Percentiles rank a stretch among this genome's conserved stretches.
These are phyloP conservation scores for Loris lydekkerianus DNA, from an alignment of 2,797 vertebrate genomes.

Conservation along the genomic window DNA sequence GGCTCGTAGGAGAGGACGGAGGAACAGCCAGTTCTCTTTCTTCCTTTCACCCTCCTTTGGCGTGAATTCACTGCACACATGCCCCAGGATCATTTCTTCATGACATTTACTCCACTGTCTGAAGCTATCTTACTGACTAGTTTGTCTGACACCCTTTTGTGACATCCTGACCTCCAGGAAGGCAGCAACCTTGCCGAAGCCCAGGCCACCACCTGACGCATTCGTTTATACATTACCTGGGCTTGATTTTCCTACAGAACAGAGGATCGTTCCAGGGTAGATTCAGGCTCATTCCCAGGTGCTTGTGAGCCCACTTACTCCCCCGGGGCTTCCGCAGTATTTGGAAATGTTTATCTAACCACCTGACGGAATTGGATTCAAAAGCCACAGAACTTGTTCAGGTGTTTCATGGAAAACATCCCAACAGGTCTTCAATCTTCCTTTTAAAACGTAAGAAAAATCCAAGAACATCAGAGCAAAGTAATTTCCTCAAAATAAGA, in stretches of 20 bases:
- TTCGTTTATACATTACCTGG: accelerated
- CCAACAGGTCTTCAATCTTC: not conserved
- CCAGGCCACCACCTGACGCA: accelerated
- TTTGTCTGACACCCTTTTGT: not conserved
- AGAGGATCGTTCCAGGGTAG: not conserved
- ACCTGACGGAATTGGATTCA: not conserved
- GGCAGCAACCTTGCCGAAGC: no score
- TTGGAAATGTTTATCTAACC: not conserved
- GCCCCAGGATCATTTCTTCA: accelerated
- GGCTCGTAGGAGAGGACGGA: not conserved
- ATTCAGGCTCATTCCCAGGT: not conserved
- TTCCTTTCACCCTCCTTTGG: no score
- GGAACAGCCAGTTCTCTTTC: not conserved
- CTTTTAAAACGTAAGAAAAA: not conserved
- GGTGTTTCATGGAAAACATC: not conserved
- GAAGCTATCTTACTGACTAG: not conserved
- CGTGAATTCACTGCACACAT: accelerated
- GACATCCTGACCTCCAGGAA: not conserved
- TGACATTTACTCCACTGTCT: accelerated
- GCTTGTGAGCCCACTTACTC: not conserved
- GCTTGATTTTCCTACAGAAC: not conserved
- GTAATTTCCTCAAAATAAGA: not conserved
- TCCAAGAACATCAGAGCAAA: not conserved
- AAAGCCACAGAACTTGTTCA: not conserved
- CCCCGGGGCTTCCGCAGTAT: not conserved